Evolutionary conservation across 2,888 invertebrate genomes (phyloP).

Genomic region (Ophion ellenae): DNA sequence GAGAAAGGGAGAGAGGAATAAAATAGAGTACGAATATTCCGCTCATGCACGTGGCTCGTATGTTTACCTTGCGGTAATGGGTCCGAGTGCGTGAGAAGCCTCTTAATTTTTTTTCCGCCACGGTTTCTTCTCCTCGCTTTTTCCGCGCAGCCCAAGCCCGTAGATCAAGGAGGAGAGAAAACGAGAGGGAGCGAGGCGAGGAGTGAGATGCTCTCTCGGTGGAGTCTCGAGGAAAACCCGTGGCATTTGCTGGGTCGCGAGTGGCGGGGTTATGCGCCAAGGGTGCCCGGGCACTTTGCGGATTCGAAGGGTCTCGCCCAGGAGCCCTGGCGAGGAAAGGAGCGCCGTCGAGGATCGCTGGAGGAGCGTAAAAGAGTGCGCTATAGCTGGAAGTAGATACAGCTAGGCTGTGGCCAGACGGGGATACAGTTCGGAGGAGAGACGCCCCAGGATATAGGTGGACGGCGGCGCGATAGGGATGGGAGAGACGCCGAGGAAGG

Average conservation of each 20-base stretch:
- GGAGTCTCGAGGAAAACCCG: conserved; percentile 44
- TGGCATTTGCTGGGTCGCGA: conserved; percentile 12
- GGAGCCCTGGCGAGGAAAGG: conserved; percentile 28
- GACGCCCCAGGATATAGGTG: conserved; percentile 43
- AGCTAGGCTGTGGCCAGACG: conserved; percentile 17
- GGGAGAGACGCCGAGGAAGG: conserved; percentile 50
- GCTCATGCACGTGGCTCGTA: conserved; percentile 73
- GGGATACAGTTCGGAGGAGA: conserved; percentile 38
- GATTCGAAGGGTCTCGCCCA: conserved; percentile 64
- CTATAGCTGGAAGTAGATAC: conserved; percentile 48
- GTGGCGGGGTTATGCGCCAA: conserved; percentile 37
- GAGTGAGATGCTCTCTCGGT: conserved; percentile 43
- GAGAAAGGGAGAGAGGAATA: conserved; percentile 68
- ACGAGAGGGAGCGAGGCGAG: conserved; percentile 36
- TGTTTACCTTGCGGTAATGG: conserved; percentile 71
- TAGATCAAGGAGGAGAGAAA: conserved; percentile 46
- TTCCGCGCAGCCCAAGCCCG: conserved; percentile 11
- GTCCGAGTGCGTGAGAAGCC: conserved; percentile 75
- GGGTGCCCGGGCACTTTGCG: conserved; percentile 65
- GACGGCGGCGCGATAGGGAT: conserved; percentile 57
- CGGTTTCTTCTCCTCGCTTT: conserved; percentile 36
- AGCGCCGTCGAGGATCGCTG: conserved; percentile 16
- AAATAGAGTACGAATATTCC: conserved; percentile 72
- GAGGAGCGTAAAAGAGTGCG: conserved; percentile 52
- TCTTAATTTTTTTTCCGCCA: conserved; percentile 75